Evolutionary conservation across 2,113 vertebrate species (phyloP).

Genomic region (Dromaius novaehollandiae): DNA sequence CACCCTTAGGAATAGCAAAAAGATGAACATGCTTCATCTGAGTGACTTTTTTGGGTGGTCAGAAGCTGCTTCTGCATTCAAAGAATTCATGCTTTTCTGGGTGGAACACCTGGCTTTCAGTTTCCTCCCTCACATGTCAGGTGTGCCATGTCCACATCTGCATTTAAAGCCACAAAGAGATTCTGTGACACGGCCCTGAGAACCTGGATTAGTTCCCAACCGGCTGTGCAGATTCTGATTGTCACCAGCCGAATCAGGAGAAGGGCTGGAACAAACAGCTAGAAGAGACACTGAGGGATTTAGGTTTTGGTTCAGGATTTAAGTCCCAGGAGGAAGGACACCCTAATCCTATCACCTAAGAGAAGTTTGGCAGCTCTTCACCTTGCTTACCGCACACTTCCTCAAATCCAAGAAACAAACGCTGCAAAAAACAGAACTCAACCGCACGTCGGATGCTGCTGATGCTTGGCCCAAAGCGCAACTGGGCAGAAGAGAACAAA

Average conservation of each 20-base stretch:
- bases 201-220: rapidly evolving
- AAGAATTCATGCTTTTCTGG: background rate
- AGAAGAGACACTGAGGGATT: background rate
- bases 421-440: rapidly evolving
- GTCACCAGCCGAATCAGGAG: background rate
- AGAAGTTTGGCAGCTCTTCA: background rate
- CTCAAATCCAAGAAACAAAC: background rate
- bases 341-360: background rate
- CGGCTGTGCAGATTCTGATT: rapidly evolving
- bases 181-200: rapidly evolving
- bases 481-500: background rate
- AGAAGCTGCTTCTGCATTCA: background rate
- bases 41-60: background rate
- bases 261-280: background rate
- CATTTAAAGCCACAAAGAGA: background rate
- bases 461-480: background rate
- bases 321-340: background rate
- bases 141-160: no score
- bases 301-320: background rate
- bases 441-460: rapidly evolving
- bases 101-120: background rate
- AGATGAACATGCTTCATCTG: background rate
- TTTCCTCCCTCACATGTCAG: rapidly evolving
- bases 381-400: background rate
- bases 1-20: background rate